phyloP scores from a whole-genome alignment of 23 tunicate species.

The Ascidia mentula region DNA sequence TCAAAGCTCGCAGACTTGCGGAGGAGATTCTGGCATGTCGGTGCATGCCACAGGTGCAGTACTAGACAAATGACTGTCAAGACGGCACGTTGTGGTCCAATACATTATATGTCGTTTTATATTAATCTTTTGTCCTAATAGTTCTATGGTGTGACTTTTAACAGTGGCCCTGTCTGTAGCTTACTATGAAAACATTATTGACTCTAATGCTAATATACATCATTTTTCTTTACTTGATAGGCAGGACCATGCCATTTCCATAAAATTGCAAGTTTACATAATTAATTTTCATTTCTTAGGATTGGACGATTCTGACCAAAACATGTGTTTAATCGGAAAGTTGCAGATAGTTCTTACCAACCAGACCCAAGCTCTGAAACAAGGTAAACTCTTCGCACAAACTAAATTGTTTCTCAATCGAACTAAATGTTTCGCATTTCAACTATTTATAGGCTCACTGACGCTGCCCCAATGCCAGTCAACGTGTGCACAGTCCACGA shows the following conservation, averaged over 20 bases:
- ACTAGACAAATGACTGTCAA: no score
- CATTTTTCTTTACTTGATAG: no score
- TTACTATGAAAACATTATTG: no score
- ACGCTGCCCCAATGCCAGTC: neutral
- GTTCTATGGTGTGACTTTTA: no score
- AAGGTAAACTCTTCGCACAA: neutral
- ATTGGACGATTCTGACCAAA: neutral
- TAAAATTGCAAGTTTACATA: no score
- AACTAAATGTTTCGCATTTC: neutral
- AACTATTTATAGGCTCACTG: neutral
- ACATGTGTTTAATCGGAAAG: neutral
- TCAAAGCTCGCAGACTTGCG: neutral
- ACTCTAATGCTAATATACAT: no score
- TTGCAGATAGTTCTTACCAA: neutral
- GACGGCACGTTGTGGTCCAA: no score
- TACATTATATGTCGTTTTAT: no score
- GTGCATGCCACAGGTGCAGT: neutral
- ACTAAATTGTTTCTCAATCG: neutral
- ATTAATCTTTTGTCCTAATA: no score
- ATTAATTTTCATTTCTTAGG: no score
- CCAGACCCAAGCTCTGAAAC: neutral
- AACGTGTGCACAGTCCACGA: neutral
- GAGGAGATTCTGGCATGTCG: neutral
- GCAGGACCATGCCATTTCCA: no score
- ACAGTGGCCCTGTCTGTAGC: no score